phyloP scores from a whole-genome alignment of 2,113 vertebrate species.

The Cygnus atratus region DNA sequence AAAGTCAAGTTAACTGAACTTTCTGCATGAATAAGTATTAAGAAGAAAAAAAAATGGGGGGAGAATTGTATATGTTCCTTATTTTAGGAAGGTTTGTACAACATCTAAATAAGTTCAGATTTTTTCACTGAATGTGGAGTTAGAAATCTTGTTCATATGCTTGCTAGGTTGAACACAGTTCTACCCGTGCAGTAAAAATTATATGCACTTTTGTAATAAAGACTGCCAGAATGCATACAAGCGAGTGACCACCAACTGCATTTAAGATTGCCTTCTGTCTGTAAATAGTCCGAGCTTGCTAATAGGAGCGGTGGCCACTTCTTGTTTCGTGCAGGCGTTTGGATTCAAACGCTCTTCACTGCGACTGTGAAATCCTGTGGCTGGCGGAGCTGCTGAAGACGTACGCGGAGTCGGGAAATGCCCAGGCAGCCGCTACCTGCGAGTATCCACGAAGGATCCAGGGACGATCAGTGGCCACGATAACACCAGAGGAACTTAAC shows the following conservation, averaged over 20 bases:
- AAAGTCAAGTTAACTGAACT: not conserved
- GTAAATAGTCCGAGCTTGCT: not conserved
- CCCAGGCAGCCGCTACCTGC: conserved; percentile 95
- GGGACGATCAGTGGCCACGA: conserved; percentile 92
- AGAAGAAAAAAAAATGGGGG: not conserved
- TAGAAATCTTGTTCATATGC: not conserved
- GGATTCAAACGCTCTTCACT: conserved; percentile 94
- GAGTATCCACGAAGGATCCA: conserved; percentile 91
- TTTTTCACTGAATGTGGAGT: not conserved
- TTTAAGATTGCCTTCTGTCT: not conserved
- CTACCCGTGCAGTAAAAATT: not conserved
- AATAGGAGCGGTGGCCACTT: not conserved
- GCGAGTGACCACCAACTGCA: not conserved
- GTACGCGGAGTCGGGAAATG: conserved; percentile 90
- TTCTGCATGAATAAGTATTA: not conserved
- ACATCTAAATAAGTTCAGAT: not conserved
- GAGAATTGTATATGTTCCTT: not conserved
- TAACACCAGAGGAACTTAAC: conserved; percentile 93
- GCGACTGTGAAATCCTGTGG: conserved; percentile 97
- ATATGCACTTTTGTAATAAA: not conserved
- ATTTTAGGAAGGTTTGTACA: not conserved
- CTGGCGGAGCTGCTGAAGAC: conserved; percentile 91
- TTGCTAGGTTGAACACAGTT: not conserved
- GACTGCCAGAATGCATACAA: not conserved
- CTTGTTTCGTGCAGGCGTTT: conserved; percentile 81